These are phyloP conservation scores for Ciconia nigra DNA, from an alignment of 2,797 vertebrate species.

Conservation along the genomic window DNA sequence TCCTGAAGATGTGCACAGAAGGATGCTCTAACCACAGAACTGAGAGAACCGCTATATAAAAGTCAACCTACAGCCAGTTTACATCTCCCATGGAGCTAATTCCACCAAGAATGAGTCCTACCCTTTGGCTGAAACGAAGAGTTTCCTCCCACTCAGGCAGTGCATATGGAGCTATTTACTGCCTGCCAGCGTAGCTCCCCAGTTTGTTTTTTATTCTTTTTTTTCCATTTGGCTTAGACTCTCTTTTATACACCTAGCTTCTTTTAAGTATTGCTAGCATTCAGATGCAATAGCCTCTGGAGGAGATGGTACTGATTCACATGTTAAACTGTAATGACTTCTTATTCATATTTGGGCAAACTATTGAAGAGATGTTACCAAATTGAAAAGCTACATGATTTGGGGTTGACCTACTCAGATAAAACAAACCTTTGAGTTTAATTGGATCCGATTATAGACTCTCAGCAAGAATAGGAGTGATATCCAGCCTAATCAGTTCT, in stretches of 20 bases:
- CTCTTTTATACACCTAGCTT: not conserved
- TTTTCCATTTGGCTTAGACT: not conserved
- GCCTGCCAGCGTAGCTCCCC: not conserved
- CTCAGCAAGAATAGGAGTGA: not conserved
- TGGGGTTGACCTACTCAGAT: constrained; percentile 28
- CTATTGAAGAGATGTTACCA: not conserved
- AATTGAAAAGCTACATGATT: constrained; percentile 28
- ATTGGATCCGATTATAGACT: not conserved
- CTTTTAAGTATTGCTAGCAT: not conserved
- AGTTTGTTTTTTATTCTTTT: not conserved
- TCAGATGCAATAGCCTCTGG: not conserved
- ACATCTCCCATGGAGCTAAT: not conserved
- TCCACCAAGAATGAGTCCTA: not conserved
- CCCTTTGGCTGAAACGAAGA: not conserved
- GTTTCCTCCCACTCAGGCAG: not conserved
- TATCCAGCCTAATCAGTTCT: not conserved
- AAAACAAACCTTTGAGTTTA: constrained; percentile 51
- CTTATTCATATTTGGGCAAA: not conserved
- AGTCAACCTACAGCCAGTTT: not conserved
- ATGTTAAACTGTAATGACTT: not conserved
- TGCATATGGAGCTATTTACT: not conserved
- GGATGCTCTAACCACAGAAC: not conserved
- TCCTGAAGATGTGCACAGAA: not conserved
- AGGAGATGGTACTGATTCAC: not conserved
- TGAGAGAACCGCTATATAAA: not conserved